Evolutionary conservation across 2,888 invertebrate genomes (phyloP).

Genomic region (Drosophila aldrichi): DNA sequence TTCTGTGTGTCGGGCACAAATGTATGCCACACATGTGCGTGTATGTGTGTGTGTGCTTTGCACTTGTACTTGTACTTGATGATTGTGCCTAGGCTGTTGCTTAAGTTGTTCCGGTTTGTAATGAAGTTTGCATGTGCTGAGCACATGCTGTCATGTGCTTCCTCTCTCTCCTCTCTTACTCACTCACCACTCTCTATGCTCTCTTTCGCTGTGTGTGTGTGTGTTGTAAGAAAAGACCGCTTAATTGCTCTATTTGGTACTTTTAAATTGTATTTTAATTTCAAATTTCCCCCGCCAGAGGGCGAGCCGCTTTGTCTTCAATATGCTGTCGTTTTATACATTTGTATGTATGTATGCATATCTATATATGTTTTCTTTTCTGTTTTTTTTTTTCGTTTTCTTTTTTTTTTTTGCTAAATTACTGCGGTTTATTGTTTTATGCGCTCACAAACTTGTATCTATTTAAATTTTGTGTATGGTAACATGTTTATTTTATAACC

Average conservation of each 20-base stretch:
- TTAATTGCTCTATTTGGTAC: slow-evolving; percentile 80
- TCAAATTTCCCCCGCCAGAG: slow-evolving; percentile 45
- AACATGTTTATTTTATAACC: slow-evolving; percentile 84
- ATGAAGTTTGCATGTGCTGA: slow-evolving; percentile 61
- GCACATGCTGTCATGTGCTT: slow-evolving; percentile 29
- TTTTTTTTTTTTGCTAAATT: slow-evolving; percentile 56
- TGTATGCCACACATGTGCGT: slow-evolving; percentile 27
- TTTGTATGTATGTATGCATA: neutral
- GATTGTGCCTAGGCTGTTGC: slow-evolving; percentile 58
- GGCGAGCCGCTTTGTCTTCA: slow-evolving; percentile 31
- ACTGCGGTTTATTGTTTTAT: slow-evolving; percentile 81
- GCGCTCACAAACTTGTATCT: slow-evolving; percentile 81
- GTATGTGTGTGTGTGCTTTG: slow-evolving; percentile 28
- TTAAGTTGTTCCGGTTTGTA: slow-evolving; percentile 64
- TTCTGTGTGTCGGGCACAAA: slow-evolving; percentile 39
- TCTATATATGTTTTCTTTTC: neutral
- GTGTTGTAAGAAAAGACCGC: slow-evolving; percentile 51
- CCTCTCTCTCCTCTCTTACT: neutral
- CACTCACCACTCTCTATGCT: neutral
- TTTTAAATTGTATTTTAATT: slow-evolving; percentile 82
- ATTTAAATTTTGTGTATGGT: slow-evolving; percentile 83
- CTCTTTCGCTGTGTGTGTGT: neutral
- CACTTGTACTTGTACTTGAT: slow-evolving; percentile 54
- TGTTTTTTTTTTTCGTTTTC: neutral
- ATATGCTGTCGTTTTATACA: slow-evolving; percentile 15